phyloP scores from a whole-genome alignment of 23 tunicate genomes.

The Halocynthia roretzi region DNA sequence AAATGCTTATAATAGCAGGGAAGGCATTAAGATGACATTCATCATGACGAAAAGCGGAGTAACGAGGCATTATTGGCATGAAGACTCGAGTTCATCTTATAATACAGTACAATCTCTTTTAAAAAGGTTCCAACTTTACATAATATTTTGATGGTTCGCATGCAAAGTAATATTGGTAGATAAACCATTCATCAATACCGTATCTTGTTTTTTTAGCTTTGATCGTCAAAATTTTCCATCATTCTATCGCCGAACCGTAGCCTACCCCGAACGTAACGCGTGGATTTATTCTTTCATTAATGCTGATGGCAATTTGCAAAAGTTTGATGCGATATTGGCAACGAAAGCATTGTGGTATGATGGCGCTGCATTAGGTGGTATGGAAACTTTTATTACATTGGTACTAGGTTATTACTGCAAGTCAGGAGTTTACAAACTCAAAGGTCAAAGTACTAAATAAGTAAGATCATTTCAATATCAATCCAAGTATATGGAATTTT shows the following conservation, averaged over 20 bases:
- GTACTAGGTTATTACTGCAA: too few species aligned
- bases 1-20: constrained; percentile 3
- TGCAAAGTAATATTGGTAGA: too few species aligned
- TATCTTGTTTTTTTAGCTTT: constrained; percentile 22
- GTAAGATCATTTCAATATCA: too few species aligned
- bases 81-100: constrained; percentile 2
- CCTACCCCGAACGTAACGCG: constrained; percentile 13
- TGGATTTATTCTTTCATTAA: constrained; percentile 34
- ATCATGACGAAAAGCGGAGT: constrained; percentile 51
- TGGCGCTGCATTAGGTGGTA: constrained; percentile 47
- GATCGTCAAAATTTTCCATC: constrained; percentile 36
- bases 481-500: too few species aligned
- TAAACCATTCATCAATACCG: too few species aligned
- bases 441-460: too few species aligned
- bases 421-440: too few species aligned
- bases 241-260: constrained; percentile 58
- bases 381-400: too few species aligned
- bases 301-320: background rate
- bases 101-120: background rate
- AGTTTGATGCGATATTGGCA: constrained; percentile 17
- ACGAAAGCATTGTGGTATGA: constrained; percentile 29
- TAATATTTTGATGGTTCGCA: background rate
- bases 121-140: background rate
- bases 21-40: constrained; percentile 52
- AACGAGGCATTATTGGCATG: constrained; percentile 49